Conservation (phyloP, 2,113 vertebrate species). For the Scophthalmus maximus region DNA sequence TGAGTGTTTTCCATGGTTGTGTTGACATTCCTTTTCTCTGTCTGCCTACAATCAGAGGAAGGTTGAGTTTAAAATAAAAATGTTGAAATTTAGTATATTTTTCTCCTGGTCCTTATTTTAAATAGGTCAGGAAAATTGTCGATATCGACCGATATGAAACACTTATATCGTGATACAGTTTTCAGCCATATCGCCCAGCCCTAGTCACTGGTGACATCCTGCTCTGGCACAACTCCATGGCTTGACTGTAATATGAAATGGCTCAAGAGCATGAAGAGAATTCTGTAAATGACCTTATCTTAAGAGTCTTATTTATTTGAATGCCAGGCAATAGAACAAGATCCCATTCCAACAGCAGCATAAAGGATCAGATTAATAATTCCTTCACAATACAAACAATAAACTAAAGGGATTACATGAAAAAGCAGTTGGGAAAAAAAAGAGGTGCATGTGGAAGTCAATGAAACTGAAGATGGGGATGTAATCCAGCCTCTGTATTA, state of each 20-base stretch:
- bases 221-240: not conserved
- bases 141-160: too few relatives aligned
- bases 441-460: not conserved
- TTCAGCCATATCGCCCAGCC: too few relatives aligned
- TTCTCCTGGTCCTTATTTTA: too few relatives aligned
- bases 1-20: too few relatives aligned
- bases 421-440: slow-evolving; percentile 22
- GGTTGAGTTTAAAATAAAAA: too few relatives aligned
- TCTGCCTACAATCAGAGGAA: too few relatives aligned
- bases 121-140: too few relatives aligned
- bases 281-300: slow-evolving; percentile 48
- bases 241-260: slow-evolving; percentile 16
- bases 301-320: not conserved
- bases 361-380: slow-evolving; percentile 28
- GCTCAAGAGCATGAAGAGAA: slow-evolving; percentile 15
- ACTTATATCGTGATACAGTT: too few relatives aligned
- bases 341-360: not conserved
- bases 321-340: slow-evolving; percentile 7
- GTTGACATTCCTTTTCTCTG: too few relatives aligned
- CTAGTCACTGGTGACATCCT: slow-evolving; percentile 5
- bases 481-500: slow-evolving; percentile 10
- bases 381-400: slow-evolving; percentile 21
- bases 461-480: slow-evolving; percentile 11
- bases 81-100: too few relatives aligned
- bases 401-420: slow-evolving; percentile 23